These are phyloP conservation scores for Andricus curvator DNA, from an alignment of 2,888 invertebrate genomes.

Conservation along the genomic window DNA sequence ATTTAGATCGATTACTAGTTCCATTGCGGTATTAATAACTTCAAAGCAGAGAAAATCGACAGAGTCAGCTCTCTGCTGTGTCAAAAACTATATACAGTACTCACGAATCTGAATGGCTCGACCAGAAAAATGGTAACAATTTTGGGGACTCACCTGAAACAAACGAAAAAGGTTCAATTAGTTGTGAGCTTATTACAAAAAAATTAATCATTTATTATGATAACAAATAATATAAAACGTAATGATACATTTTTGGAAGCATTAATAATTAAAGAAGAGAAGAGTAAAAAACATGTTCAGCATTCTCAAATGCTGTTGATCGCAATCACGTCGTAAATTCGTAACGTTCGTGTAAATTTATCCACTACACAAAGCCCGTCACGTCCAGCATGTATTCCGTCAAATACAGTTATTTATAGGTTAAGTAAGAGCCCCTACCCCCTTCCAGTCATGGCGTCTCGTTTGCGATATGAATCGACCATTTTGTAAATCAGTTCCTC, in stretches of 20 bases:
- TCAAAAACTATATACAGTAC: background rate
- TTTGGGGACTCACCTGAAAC: constrained; percentile 27
- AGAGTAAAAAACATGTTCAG: constrained; percentile 31
- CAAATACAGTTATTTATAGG: constrained; percentile 65
- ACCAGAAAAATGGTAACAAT: background rate
- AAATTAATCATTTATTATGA: too few relatives aligned
- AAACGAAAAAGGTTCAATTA: constrained; percentile 4
- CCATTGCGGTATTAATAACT: constrained; percentile 29
- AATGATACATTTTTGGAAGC: background rate
- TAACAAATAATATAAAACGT: too few relatives aligned
- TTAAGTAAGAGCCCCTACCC: constrained; percentile 59
- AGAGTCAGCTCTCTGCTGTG: background rate
- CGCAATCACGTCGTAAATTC: constrained; percentile 44
- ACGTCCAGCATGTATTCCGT: constrained; percentile 52
- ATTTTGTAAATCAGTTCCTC: constrained; percentile 75
- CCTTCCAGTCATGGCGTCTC: too few relatives aligned
- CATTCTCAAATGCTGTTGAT: constrained; percentile 33
- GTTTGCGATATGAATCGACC: constrained; percentile 69
- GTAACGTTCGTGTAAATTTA: constrained; percentile 59
- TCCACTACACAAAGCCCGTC: constrained; percentile 51
- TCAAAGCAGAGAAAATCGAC: background rate
- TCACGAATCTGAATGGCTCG: background rate
- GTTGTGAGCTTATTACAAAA: background rate
- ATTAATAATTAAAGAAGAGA: constrained; percentile 18
- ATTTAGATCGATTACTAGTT: constrained; percentile 35